Base-by-base conservation (phyloP, 2,797 vertebrate genomes). In the Aulostomus chinensis region DNA sequence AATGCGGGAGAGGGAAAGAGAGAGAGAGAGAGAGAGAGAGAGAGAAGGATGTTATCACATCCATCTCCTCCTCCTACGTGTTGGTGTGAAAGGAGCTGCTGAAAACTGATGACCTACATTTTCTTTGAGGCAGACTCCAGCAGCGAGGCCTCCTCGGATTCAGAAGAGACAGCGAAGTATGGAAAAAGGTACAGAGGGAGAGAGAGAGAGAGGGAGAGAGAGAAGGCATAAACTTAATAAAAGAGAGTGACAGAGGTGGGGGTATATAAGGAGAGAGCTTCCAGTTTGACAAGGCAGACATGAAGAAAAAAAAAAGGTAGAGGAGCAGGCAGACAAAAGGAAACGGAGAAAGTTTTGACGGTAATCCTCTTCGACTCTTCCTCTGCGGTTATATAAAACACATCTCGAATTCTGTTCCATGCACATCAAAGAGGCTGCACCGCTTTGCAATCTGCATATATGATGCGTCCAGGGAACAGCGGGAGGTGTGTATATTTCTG, bases 61-160 rank as follows among this genome's bases (percentile, higher is more conserved):
- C 81, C 64, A 68, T 72, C 75, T 76, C 54, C 64, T 76, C 54
- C 64, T 72, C 58, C 53, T 72, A 41, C 22, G 74, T 52, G 76
- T 68, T 58, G 73, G 61, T 68, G 70, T 79, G 73, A 77, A 80
- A 80, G 71, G 78, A 88, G 78, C 62, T 40, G 46, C 65, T 66
- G 46, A 77, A 85, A 81, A 77, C 72, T 81, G 73, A 82, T 89
- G 88, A 89, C 90, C 90, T 87, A 92, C 84, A 91, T 92, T 88
- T 73, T 68, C 62, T 76, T 35, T 51, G 72, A 82, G 78, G 78
- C 74, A 72, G 59, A 52, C 73, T 76, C 50, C 71, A 51, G 78
- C 69, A 60, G 60, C 4, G 61, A 67, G 73, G 75, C 78, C 85
- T 82, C 74, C 50, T 5, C 17, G 28, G 63, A 76, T 79, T 71